Evolutionary conservation across 2,888 invertebrate species (phyloP).

Genomic region (Unio pictorum): DNA sequence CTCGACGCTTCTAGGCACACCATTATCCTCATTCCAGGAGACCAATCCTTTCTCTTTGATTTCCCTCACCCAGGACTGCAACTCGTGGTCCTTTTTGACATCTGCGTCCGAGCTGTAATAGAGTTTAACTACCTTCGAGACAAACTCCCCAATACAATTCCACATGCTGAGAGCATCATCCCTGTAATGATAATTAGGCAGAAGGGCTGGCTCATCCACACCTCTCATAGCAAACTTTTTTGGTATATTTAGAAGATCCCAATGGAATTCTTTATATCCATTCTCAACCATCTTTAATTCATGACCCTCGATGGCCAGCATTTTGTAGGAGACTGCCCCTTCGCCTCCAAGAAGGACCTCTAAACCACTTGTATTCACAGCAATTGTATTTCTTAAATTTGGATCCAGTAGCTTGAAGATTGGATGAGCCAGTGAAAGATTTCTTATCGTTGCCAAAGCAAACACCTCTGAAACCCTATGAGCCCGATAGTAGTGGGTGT

Average conservation of each 20-base stretch:
- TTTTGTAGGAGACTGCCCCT: slow-evolving; percentile 21
- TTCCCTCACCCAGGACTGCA: slow-evolving; percentile 25
- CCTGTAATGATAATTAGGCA: slow-evolving; percentile 32
- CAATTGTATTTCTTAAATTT: no score
- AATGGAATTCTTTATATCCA: slow-evolving; percentile 18
- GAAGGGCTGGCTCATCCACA: slow-evolving; percentile 20
- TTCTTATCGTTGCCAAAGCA: slow-evolving; percentile 19
- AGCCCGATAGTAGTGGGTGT: slow-evolving; percentile 20
- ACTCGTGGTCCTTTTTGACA: slow-evolving; percentile 20
- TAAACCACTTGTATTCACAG: no score
- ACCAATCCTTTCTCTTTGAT: slow-evolving; percentile 24
- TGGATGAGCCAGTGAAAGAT: slow-evolving; percentile 31
- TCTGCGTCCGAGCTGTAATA: slow-evolving; percentile 26
- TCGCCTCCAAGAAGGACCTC: slow-evolving; percentile 22
- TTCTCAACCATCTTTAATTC: slow-evolving; percentile 10
- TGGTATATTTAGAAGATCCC: slow-evolving; percentile 17
- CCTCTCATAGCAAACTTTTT: slow-evolving; percentile 19
- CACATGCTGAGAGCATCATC: slow-evolving; percentile 32
- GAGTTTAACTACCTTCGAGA: slow-evolving; percentile 16
- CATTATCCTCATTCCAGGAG: slow-evolving; percentile 19
- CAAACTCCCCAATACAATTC: slow-evolving; percentile 17
- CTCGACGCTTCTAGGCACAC: slow-evolving; percentile 20
- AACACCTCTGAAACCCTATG: slow-evolving; percentile 28
- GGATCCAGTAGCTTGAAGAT: slow-evolving; percentile 27
- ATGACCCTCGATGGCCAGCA: slow-evolving; percentile 19